Evolutionary conservation across 2,797 vertebrate genomes (phyloP), one percentile per base, ranked within the genome.

Genomic region (Poliocrania exsul): DNA sequence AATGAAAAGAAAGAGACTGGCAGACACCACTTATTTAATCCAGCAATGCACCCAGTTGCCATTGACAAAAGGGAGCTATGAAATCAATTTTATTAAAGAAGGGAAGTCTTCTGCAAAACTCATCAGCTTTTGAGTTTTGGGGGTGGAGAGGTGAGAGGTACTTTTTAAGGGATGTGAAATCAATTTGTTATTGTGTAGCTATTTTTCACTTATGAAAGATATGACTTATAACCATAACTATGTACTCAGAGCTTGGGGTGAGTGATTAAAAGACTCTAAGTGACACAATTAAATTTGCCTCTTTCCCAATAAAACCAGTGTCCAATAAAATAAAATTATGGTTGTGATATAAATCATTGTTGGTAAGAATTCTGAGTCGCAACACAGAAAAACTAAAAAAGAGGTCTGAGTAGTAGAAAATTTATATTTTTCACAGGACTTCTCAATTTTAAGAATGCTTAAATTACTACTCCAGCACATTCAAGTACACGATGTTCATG

Each of bases 51-150:
- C 42, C 58, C 38, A 11, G n/a, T 38, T 87, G 26, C 38, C 17
- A 1, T 8, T 75, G 46, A 81, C 38, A 65, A 65, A 95, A 86
- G 37, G 49, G 40, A 94, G 31, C 24, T 88, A 49, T 64, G 78
- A 23, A 71, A 51, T 57, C 26, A 81, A 4, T 42, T 61, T 74
- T 85, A 38, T 71, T 85, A 31, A 64, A 64, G 37, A 24, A 87
- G 33, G 15, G 57, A 77, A 74, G n/a, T 64, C 19, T 49, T 67
- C 86, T 93, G 92, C 50, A 94, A 93, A 93, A 87, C 46, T 58
- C 72, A 92, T 92, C 69, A 89, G 17, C 49, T 92, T 81, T 50
- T 6, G 12, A 40, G 40, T 82, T 87, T 77, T 82, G 15, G 8
- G 51, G 53, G 4, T 24, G 67, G 69, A 95, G 42, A 75, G 13